Evolutionary conservation across 2,888 invertebrate species (phyloP), one percentile per base, ranked within the genome.

Genomic region (Drosophila niveifrons): DNA sequence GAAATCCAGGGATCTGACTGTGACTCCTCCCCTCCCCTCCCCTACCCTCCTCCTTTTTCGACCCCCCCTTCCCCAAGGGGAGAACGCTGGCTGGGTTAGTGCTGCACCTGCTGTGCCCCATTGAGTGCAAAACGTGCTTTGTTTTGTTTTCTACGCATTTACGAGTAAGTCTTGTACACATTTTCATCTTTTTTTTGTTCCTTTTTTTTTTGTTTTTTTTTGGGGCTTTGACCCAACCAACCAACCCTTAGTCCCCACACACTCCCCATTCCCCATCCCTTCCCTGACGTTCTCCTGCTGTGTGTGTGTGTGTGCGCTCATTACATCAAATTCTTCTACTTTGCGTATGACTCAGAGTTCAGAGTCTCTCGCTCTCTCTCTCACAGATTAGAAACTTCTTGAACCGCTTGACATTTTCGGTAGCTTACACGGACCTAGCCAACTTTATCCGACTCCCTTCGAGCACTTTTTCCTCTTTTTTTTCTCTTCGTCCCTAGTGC

Each of bases 51-150:
- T 10, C 34, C 2, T 13, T 50, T n/a, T n/a, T n/a, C n/a, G 3
- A 23, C 18, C 34, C 7, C 6, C 7, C 13, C 13, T 1, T 31
- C 36, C 18, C 31, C 11, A 10, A 28, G 28, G 39, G 47, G 23
- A 15, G 28, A 13, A 28, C 6, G n/a, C n/a, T n/a, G 15, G 17
- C 39, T 52, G n/a, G 55, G 18, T 53, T 39, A 64, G 62, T 56
- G 48, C 66, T 48, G 70, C 78, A 81, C 78, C 79, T 80, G 75
- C 81, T 80, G 81, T 66, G 78, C 69, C 63, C 66, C 75, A 66
- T 78, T 80, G 81, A 78, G 78, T 80, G 80, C 72, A 73, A 80
- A 80, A 80, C 80, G 80, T 80, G 80, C 81, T 81, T 80, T 80
- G 80, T 70, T 80, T 81, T 75, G 78, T 69, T 80, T 74, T 71